Base-by-base conservation (phyloP, 2,888 invertebrate genomes). In the Nebria salina region DNA sequence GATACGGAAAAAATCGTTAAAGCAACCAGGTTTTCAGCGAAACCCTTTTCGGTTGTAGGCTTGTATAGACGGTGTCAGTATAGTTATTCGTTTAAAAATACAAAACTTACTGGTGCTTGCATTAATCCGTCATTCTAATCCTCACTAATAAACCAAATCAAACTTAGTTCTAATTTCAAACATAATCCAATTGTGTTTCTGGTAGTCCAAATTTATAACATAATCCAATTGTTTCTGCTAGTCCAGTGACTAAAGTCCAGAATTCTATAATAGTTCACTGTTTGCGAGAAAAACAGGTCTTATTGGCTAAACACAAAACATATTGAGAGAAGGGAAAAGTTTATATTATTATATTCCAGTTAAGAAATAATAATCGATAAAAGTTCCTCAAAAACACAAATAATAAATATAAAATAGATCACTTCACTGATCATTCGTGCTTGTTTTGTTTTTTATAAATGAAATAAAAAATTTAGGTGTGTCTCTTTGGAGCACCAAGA, bases 1-100 rank as follows among this genome's bases (percentile, higher is more conserved):
- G 84, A 83, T 85, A 86, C 72, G 25, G 42, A 73, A 81, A 81
- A 81, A 81, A 81, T 81, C 76, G 73, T 76, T 76, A 76, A 81
- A 72, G 26, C 73, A 72, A 75, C 75, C 68, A 66, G 26, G 70
- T 72, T 77, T 77, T 72, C 15, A 77, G 11, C 54, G 54, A 54
- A 25, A 68, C 20, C 68, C 26, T 25, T 68, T 68, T 68, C 26
- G 68, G 68, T 68, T 25, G 68, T 68, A 6, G 20, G 5, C 26
- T 13, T 11, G 68, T 68, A 68, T 9, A 68, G 20, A 9, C 34
- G 34, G 34, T 34, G 34, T 34, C 34, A 34, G 34, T 34, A 34
- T 34, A 34, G 34, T 34, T 34, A 20, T 13, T n/a, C 26, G 20
- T 68, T 20, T 54, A 11, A 11, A 54, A 54, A 54, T 54, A 54